Evolutionary conservation across 1,140 invertebrate genomes (phyloP).

Genomic region (Geopemphigus sp.): DNA sequence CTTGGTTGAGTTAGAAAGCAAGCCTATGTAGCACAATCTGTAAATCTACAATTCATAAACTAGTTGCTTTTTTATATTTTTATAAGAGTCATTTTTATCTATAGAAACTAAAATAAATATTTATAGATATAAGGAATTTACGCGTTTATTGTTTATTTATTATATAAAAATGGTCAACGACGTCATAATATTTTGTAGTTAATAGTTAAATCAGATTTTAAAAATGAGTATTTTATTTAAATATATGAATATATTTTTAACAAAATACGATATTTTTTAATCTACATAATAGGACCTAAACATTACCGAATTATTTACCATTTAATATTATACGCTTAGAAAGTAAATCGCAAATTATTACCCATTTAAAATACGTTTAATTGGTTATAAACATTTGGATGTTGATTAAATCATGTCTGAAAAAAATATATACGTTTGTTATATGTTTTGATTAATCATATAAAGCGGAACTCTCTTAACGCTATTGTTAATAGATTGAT

Average conservation of each 20-base stretch:
- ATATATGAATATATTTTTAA: no score
- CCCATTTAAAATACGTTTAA: neutral
- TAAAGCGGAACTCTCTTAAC: conserved; percentile 22
- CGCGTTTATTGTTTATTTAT: no score
- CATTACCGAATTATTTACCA: no score
- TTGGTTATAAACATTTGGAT: neutral
- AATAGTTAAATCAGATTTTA: no score
- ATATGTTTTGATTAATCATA: conserved; percentile 38
- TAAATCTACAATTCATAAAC: neutral
- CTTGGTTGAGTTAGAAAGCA: conserved; percentile 33
- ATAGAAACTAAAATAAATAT: no score
- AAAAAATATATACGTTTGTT: no score
- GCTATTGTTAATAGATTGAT: conserved; percentile 25
- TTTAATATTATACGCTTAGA: conserved; percentile 8
- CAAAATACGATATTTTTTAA: no score
- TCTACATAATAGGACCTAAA: no score
- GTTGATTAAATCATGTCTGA: neutral
- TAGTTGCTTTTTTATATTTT: neutral
- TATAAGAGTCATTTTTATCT: neutral
- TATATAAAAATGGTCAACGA: neutral
- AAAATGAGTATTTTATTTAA: no score
- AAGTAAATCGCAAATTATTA: neutral
- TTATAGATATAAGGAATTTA: no score
- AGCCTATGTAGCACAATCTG: neutral
- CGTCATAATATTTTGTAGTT: neutral